A percentile compares a stretch with the other conserved stretches of the same genome.
phyloP scores from a whole-genome alignment of 2,797 vertebrate species.

The Columba guinea region DNA sequence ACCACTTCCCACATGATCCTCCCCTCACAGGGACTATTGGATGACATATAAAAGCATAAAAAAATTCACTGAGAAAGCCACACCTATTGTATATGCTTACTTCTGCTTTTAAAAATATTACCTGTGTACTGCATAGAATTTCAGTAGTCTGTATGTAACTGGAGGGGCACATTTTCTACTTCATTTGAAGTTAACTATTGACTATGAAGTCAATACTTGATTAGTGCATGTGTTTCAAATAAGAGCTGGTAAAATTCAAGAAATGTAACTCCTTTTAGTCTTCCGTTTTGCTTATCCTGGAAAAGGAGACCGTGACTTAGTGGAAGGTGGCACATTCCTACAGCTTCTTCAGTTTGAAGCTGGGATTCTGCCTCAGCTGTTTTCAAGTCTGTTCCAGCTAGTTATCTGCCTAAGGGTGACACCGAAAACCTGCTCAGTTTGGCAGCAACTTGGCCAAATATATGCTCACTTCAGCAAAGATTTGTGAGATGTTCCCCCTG shows the following conservation, averaged over 20 bases:
- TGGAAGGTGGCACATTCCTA: not conserved
- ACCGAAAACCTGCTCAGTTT: not conserved
- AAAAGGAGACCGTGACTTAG: not conserved
- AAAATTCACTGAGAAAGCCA: not conserved
- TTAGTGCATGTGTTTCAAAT: not conserved
- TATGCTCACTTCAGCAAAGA: not conserved
- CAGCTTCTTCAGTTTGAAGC: not conserved
- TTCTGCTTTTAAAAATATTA: not conserved
- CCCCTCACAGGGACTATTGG: not conserved
- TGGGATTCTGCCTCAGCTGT: not conserved
- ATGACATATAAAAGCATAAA: not conserved
- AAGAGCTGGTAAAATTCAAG: not conserved
- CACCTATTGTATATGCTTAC: fast-evolving
- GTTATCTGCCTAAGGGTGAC: not conserved
- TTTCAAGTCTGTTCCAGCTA: not conserved
- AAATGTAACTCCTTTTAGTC: not conserved
- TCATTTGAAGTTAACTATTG: not conserved
- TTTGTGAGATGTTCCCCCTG: not conserved
- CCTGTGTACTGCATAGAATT: not conserved
- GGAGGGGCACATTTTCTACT: not conserved
- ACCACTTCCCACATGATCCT: not conserved
- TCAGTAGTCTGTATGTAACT: not conserved
- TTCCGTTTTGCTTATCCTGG: not conserved
- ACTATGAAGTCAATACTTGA: not conserved
- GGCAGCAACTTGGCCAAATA: not conserved